A percentile compares a stretch with the other conserved stretches of the same genome.
These are phyloP conservation scores for Resseliella maxima DNA, from an alignment of 2,888 invertebrate species.

Conservation along the genomic window DNA sequence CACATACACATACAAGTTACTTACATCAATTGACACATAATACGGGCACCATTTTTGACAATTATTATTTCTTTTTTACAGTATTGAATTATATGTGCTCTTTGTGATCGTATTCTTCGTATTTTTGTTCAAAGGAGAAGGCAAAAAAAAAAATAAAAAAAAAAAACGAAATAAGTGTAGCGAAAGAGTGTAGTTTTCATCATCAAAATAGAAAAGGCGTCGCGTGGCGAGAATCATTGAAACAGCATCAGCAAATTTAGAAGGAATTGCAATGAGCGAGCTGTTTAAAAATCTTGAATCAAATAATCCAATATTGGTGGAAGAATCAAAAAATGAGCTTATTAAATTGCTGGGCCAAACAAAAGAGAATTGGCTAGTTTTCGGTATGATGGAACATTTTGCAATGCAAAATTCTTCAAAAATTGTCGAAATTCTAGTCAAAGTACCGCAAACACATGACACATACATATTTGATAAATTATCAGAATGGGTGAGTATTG, in stretches of 20 bases:
- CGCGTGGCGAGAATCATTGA: too few relatives aligned
- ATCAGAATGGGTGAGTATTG: constrained; percentile 73
- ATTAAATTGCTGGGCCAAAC: constrained; percentile 79
- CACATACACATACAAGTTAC: too few relatives aligned
- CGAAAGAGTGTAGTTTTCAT: too few relatives aligned
- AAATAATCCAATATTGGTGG: constrained; percentile 74
- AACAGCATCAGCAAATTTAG: too few relatives aligned
- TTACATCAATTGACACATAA: background rate
- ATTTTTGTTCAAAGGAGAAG: background rate
- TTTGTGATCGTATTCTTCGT: constrained; percentile 44
- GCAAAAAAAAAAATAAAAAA: background rate
- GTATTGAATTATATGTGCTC: constrained; percentile 37
- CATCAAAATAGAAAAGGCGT: too few relatives aligned
- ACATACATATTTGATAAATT: constrained; percentile 83
- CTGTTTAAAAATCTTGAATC: constrained; percentile 77
- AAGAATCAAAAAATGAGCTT: constrained; percentile 76
- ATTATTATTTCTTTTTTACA: background rate
- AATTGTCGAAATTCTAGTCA: constrained; percentile 84
- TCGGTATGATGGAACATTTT: constrained; percentile 86
- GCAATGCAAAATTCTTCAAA: constrained; percentile 81
- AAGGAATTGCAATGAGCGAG: too few relatives aligned
- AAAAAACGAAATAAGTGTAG: background rate
- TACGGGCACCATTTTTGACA: constrained; percentile 41
- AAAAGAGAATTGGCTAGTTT: constrained; percentile 85
- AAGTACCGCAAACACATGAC: constrained; percentile 87